A percentile compares a stretch with the other conserved stretches of the same genome.
These are phyloP conservation scores for Trachymyrmex septentrionalis DNA, from an alignment of 1,140 invertebrate species.

Conservation along the genomic window DNA sequence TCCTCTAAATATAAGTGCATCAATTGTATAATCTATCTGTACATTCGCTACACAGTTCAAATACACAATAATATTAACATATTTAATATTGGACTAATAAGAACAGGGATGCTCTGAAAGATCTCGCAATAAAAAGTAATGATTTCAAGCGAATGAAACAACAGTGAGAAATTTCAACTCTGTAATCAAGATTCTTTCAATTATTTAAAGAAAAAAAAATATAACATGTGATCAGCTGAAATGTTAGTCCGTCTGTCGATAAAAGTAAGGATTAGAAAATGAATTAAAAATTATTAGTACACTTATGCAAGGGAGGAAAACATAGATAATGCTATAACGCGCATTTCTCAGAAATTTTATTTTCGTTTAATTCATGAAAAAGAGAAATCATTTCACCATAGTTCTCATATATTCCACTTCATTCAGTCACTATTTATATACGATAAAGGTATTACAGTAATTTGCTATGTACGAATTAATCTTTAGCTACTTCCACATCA, in stretches of 20 bases:
- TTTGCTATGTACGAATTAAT: conserved; percentile 82
- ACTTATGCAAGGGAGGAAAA: conserved; percentile 69
- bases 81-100: conserved; percentile 83
- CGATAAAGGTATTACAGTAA: conserved; percentile 81
- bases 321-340: conserved; percentile 62
- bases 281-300: conserved; percentile 64
- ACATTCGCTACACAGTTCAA: conserved; percentile 83
- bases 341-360: conserved; percentile 77
- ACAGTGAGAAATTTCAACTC: conserved; percentile 36
- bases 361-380: conserved; percentile 75
- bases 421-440: conserved; percentile 81
- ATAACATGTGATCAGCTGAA: background rate
- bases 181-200: conserved; percentile 24
- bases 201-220: conserved; percentile 1
- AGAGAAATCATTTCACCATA: conserved; percentile 77
- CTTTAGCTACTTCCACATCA: conserved; percentile 78
- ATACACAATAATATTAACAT: conserved; percentile 85
- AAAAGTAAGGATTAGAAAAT: conserved; percentile 32
- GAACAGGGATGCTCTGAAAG: conserved; percentile 54
- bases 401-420: conserved; percentile 80
- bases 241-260: conserved; percentile 3
- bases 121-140: conserved; percentile 37
- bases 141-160: conserved; percentile 9
- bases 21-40: conserved; percentile 83
- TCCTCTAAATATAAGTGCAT: conserved; percentile 79